These are phyloP conservation scores for Acanthochromis polyacanthus DNA, from an alignment of 2,113 vertebrate species.

Conservation along the genomic window DNA sequence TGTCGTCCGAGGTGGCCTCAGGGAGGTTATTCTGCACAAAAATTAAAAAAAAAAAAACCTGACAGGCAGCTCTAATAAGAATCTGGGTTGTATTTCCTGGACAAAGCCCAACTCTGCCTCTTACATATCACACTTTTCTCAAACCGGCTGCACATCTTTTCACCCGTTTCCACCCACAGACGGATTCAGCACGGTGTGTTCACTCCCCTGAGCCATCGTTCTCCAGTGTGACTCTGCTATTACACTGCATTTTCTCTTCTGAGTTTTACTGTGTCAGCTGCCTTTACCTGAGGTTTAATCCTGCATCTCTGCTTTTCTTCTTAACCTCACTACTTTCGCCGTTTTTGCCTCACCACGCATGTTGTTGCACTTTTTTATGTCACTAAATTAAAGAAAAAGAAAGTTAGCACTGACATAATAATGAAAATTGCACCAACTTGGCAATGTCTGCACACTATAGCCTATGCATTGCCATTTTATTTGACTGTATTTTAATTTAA, in stretches of 20 bases:
- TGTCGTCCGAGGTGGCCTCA: constrained; percentile 33
- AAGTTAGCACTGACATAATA: too few species aligned
- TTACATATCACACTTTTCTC: constrained; percentile 22
- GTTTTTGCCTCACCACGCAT: too few species aligned
- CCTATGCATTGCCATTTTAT: too few species aligned
- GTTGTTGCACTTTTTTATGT: too few species aligned
- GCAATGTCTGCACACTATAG: too few species aligned
- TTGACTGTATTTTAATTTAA: too few species aligned
- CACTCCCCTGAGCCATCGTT: constrained; percentile 8
- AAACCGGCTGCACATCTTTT: constrained; percentile 46
- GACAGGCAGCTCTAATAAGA: constrained; percentile 42
- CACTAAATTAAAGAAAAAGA: too few species aligned
- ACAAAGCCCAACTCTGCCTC: constrained; percentile 20
- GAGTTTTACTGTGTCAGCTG: background rate
- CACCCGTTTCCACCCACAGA: constrained; percentile 14
- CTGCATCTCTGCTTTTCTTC: constrained; percentile 12
- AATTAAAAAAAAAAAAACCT: constrained; percentile 22
- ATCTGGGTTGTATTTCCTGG: constrained; percentile 40
- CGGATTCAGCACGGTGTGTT: constrained; percentile 6
- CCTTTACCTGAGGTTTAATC: constrained; percentile 42
- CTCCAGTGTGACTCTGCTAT: constrained; percentile 48
- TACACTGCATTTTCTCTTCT: constrained; percentile 17
- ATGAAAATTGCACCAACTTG: too few species aligned
- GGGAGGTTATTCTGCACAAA: constrained; percentile 25
- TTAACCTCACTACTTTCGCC: constrained; percentile 18